A percentile compares a stretch with the other conserved stretches of the same genome.
These are phyloP conservation scores for Sebastes matsubarae DNA, from an alignment of 2,797 vertebrate genomes.

Conservation along the genomic window DNA sequence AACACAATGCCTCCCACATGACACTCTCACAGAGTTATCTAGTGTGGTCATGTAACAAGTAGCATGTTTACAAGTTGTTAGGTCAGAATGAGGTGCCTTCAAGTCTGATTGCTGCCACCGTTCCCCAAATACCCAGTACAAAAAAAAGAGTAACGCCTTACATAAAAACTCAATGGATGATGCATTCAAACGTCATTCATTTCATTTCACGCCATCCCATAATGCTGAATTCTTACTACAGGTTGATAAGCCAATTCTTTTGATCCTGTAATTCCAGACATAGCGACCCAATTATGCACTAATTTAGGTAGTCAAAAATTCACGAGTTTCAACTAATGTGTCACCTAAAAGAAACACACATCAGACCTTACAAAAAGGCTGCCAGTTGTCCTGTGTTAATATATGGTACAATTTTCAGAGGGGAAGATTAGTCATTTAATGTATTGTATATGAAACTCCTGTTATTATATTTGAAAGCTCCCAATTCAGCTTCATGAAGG, in stretches of 20 bases:
- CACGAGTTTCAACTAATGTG: constrained; percentile 3
- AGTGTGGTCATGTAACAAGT: neutral
- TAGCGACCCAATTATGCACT: neutral
- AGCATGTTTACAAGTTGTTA: neutral
- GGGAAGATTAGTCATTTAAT: neutral
- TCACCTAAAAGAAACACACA: neutral
- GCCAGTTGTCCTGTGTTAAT: neutral
- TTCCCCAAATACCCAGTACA: constrained; percentile 59
- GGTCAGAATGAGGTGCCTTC: neutral
- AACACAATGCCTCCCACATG: neutral
- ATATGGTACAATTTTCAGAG: neutral
- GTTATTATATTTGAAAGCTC: neutral
- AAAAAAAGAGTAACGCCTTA: constrained; percentile 9
- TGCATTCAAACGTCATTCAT: neutral
- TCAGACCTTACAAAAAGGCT: constrained; percentile 9
- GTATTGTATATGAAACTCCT: neutral
- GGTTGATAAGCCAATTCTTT: neutral
- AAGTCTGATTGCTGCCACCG: constrained; percentile 22
- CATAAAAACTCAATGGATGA: constrained; percentile 6
- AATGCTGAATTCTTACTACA: neutral
- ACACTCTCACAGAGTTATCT: neutral
- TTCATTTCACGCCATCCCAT: neutral
- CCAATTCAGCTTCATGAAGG: neutral
- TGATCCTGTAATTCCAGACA: neutral
- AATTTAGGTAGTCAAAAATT: neutral